Base-by-base conservation (phyloP, 2,888 invertebrate species). In the Alviniconcha strummeri region DNA sequence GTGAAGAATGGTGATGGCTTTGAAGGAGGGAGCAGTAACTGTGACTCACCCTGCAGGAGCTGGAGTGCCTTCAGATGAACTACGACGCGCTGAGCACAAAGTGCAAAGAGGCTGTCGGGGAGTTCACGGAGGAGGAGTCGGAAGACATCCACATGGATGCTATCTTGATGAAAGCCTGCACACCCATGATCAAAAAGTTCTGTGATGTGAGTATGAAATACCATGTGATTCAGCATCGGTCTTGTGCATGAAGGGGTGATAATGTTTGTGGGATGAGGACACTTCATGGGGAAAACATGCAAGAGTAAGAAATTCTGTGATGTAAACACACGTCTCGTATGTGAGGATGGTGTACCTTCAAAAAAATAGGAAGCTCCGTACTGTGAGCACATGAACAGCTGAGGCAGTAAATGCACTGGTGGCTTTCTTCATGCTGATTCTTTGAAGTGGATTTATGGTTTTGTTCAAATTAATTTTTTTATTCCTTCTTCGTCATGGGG, bases 61-160 rank as follows among this genome's bases (percentile, higher is more conserved):
- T 99, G 95, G 94, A 96, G 84, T 99, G 99, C 91, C 95, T 99
- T 79, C 99, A 99, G 94, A 96, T 96, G 88, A 92, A 94, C 83
- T 92, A 94, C n/a, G 92, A 93, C 1, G 83, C 88, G 0, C 89
- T 94, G 64, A 82, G 87, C 6, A 90, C 92, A 0, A 88, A 91
- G 1, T 99, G 99, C 93, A 96, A 95, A 91, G 95, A 95, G 83
- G 96, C 96, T 9, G 96, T 98, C 1, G 95, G 95, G 52, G 96
- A 96, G 92, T 97, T 97, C 92, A 99, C 98, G 0, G 97, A 97
- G 94, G 94, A 97, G 89, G 97, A 98, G 93, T 96, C 97, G 89
- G 95, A 96, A 82, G 98, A 98, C 92, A 97, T 97, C 92, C 96
- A 96, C 2, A 96, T 97, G 78, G 99, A 99, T 95, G 96, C 97